These are phyloP conservation scores for Rhinoderma darwinii DNA, from an alignment of 2,113 vertebrate genomes.

Conservation along the genomic window DNA sequence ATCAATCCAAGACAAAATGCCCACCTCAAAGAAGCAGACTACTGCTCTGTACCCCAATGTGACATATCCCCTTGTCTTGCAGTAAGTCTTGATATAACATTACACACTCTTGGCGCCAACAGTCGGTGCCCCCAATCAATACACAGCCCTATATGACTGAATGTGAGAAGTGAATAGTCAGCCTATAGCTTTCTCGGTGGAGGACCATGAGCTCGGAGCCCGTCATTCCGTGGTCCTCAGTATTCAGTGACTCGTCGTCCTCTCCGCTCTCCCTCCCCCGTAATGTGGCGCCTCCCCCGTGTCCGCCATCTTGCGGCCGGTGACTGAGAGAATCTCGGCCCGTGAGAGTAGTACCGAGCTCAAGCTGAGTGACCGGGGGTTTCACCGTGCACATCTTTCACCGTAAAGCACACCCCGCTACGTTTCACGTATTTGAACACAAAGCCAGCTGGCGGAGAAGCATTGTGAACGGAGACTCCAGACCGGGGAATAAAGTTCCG, in stretches of 20 bases:
- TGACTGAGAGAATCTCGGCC: constrained; percentile 49
- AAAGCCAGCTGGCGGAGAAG: background rate
- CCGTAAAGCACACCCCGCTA: background rate
- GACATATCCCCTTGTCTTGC: too few relatives aligned
- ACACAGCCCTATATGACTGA: too few relatives aligned
- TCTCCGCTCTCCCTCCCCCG: constrained; percentile 16
- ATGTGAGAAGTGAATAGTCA: too few relatives aligned
- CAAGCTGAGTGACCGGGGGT: background rate
- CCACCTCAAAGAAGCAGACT: background rate
- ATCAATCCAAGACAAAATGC: too few relatives aligned
- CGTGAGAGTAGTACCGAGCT: constrained; percentile 26
- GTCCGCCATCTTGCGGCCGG: constrained; percentile 57
- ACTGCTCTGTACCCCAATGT: background rate
- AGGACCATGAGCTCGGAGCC: background rate
- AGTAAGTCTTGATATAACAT: too few relatives aligned
- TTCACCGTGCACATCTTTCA: background rate
- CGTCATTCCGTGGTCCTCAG: background rate
- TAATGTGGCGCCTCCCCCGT: constrained; percentile 47
- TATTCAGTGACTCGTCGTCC: background rate
- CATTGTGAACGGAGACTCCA: background rate
- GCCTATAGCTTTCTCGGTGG: too few relatives aligned
- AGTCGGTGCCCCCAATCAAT: too few relatives aligned
- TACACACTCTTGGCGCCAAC: too few relatives aligned
- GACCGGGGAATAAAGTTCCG: constrained; percentile 45
- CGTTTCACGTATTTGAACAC: background rate